Evolutionary conservation across 2,797 vertebrate species (phyloP), one percentile per base, ranked within the genome.

Genomic region (Orestias chungarensis): DNA sequence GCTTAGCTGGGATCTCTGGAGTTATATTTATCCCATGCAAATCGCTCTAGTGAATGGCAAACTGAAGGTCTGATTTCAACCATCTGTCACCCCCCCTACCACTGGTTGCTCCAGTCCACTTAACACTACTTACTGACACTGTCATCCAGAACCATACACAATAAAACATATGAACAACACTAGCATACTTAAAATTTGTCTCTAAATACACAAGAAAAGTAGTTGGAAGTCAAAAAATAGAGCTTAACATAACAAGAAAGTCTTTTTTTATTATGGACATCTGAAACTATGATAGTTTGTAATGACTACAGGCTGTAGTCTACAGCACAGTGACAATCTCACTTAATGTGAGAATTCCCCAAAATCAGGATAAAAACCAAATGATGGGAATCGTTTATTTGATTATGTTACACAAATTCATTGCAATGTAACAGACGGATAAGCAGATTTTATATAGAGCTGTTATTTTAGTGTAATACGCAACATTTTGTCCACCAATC

Each of bases 11-110:
- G 82, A 78, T 76, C 85, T 92, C 70, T 44, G 4, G 85, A 85
- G 92, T 91, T 94, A 95, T 93, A 90, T 93, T 92, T 94, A 93
- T 91, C 91, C 79, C 4, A 61, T 71, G 85, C 88, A 89, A 92
- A 87, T 87, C 79, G 61, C 82, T 79, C 81, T 20, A 33, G 78
- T 79, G 84, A 92, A 93, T 89, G 82, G 80, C 88, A 88, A 88
- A 79, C 73, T 74, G 69, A 79, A 87, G 92, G 81, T 94, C 93
- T 84, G 66, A 84, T 93, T 94, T 92, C 89, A 94, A 90, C 86
- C 75, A 88, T 84, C 73, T 82, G 81, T 89, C 87, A 75, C 78
- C 79, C 68, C 82, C 52, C 66, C 73, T 64, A 67, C 43, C 38
- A 68, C 81, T 71, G 55, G 61, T 65, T 50, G 64, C 68, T 68